Conservation (phyloP, 2,113 vertebrate species). For the Mesocricetus auratus region DNA sequence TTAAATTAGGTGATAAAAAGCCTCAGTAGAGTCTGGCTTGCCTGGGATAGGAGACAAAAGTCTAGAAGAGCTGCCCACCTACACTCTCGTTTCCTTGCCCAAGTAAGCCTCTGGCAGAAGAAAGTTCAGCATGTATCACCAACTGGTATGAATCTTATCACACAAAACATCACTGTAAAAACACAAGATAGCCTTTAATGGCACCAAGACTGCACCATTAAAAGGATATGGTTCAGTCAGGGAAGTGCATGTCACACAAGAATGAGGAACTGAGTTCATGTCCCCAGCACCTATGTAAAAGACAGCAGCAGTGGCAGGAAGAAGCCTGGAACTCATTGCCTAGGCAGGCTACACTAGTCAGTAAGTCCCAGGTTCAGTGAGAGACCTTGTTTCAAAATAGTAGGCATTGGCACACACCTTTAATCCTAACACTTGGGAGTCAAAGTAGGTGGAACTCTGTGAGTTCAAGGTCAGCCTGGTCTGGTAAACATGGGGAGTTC, state of each 20-base stretch:
- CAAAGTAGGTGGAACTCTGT: neutral
- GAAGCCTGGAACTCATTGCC: neutral
- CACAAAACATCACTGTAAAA: neutral
- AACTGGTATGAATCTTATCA: neutral
- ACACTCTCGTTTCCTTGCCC: neutral
- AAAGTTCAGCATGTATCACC: neutral
- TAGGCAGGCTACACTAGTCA: neutral
- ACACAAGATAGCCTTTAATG: neutral
- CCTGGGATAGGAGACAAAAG: neutral
- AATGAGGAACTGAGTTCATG: neutral
- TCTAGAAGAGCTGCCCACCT: neutral
- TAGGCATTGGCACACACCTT: no score
- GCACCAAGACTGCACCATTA: neutral
- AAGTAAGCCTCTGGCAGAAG: neutral
- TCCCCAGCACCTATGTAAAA: neutral
- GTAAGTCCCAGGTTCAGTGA: neutral
- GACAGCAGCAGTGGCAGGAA: neutral
- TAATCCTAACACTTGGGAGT: neutral
- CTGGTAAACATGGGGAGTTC: neutral
- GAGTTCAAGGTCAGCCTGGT: neutral
- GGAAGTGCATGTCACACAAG: neutral
- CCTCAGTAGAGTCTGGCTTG: neutral
- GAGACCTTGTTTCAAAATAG: no score
- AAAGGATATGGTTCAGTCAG: neutral
- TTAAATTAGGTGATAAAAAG: neutral